Percentiles rank a stretch among this genome's conserved stretches.
Conservation (phyloP, 2,888 invertebrate genomes). For the Chymomyza amoena region DNA sequence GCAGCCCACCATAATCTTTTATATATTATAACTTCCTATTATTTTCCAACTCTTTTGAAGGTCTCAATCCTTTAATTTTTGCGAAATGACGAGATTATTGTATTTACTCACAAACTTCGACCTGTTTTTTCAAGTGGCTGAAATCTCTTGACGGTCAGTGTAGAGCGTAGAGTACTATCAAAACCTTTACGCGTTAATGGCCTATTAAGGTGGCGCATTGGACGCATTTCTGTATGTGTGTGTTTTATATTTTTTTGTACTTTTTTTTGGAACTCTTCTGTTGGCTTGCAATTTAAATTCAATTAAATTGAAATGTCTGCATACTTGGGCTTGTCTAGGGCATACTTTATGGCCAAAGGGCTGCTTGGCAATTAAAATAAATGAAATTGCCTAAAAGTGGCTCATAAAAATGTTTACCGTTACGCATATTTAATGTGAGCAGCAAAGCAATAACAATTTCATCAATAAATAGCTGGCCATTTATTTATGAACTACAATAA, state of each 20-base stretch:
- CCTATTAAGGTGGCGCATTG: conserved; percentile 2
- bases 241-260: background rate
- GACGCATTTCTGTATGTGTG: background rate
- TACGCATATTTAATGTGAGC: background rate
- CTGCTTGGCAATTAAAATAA: conserved; percentile 58
- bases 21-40: no score
- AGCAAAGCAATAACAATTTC: background rate
- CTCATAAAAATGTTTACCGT: conserved; percentile 48
- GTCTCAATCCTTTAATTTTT: no score
- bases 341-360: conserved; percentile 43
- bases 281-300: conserved; percentile 58
- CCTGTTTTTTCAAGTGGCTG: no score
- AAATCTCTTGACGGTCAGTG: no score
- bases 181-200: conserved; percentile 48
- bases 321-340: background rate
- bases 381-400: conserved; percentile 45
- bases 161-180: conserved; percentile 13
- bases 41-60: no score
- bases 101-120: no score
- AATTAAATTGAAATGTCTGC: conserved; percentile 56
- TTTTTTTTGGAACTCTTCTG: conserved; percentile 9
- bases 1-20: no score
- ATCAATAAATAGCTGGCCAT: conserved; percentile 52
- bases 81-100: no score
- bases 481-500: conserved; percentile 56